A percentile compares a stretch with the other conserved stretches of the same genome.
Evolutionary conservation across 2,113 vertebrate species (phyloP).

Genomic region (Psittacara wagleri): DNA sequence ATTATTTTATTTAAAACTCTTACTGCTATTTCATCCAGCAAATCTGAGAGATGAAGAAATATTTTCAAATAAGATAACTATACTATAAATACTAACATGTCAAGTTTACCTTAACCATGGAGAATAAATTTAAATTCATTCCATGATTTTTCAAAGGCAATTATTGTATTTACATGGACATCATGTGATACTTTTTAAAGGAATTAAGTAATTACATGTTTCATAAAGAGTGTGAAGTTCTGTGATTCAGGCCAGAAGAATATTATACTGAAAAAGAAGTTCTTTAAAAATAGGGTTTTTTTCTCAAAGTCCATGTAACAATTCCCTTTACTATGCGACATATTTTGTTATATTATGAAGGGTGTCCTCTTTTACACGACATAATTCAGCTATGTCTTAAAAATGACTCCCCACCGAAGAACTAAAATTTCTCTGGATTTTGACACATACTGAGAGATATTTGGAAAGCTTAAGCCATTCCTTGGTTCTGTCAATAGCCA

Average conservation of each 20-base stretch:
- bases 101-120: background rate
- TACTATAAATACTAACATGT: background rate
- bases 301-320: background rate
- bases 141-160: background rate
- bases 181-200: background rate
- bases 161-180: background rate
- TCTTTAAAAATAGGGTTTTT: background rate
- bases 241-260: background rate
- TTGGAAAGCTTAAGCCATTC: background rate
- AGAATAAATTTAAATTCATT: background rate
- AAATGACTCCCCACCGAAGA: background rate
- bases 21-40: background rate
- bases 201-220: background rate
- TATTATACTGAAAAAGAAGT: background rate
- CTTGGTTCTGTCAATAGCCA: background rate
- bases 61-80: background rate
- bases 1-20: background rate
- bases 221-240: background rate
- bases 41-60: background rate
- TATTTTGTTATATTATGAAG: background rate
- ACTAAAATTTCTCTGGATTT: background rate
- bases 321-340: background rate
- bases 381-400: background rate
- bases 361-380: background rate
- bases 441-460: background rate